phyloP scores from a whole-genome alignment of 2,797 vertebrate species.

The Acanthopagrus latus region DNA sequence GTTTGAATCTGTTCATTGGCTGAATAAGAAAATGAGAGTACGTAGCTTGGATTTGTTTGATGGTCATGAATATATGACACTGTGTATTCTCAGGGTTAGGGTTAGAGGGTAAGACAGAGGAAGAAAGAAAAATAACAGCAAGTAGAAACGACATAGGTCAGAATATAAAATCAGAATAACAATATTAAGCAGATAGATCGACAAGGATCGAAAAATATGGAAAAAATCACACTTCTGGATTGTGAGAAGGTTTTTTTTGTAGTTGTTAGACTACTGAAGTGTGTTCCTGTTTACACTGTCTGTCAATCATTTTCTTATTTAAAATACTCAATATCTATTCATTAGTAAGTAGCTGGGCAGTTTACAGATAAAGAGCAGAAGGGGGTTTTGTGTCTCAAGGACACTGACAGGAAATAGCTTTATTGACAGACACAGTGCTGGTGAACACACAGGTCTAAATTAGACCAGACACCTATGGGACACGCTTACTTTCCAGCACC shows the following conservation, averaged over 20 bases:
- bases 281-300: neutral
- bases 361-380: neutral
- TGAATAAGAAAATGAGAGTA: neutral
- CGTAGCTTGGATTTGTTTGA: neutral
- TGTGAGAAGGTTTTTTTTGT: neutral
- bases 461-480: conserved; percentile 11
- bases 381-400: conserved; percentile 11
- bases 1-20: neutral
- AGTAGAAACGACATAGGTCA: neutral
- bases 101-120: neutral
- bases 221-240: neutral
- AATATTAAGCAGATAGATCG: neutral
- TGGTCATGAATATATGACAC: neutral
- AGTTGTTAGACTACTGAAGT: neutral
- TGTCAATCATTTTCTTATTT: too few relatives aligned
- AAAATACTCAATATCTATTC: neutral
- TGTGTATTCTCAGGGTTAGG: neutral
- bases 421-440: neutral
- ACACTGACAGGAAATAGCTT: conserved; percentile 7
- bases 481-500: neutral
- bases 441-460: neutral
- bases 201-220: neutral
- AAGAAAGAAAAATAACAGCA: neutral
- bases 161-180: neutral
- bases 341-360: neutral